These are phyloP conservation scores for Zapornia atra DNA, from an alignment of 2,113 vertebrate genomes.

Conservation along the genomic window DNA sequence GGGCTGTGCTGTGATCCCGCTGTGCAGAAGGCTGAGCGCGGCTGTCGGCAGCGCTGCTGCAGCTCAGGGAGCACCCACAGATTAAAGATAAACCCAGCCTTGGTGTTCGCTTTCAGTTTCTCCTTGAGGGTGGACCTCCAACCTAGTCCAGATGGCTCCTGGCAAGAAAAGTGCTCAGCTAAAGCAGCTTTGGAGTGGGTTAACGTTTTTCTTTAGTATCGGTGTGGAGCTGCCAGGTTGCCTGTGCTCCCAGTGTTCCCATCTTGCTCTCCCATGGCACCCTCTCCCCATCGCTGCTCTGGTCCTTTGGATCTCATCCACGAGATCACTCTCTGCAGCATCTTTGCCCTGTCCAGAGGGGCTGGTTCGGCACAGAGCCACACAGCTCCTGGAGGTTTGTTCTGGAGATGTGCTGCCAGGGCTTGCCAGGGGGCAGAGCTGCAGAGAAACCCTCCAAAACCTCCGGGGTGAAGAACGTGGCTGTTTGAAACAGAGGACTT, in stretches of 20 bases:
- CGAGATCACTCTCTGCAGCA: background rate
- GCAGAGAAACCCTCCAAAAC: background rate
- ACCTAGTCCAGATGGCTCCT: background rate
- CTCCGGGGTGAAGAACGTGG: background rate
- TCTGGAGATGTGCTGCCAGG: background rate
- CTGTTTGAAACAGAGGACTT: background rate
- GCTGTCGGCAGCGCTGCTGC: background rate
- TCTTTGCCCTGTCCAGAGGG: background rate
- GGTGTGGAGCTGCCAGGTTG: background rate
- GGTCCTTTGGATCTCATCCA: background rate
- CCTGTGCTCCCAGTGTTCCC: accelerated
- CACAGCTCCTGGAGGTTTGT: background rate
- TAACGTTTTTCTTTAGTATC: background rate
- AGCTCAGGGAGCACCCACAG: background rate
- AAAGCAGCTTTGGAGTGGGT: background rate
- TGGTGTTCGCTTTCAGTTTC: background rate
- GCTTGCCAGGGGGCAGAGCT: background rate
- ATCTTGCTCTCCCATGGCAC: background rate
- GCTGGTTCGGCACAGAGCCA: background rate
- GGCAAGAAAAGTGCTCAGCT: background rate
- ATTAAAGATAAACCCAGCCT: background rate
- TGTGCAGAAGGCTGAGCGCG: accelerated
- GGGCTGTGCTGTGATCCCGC: accelerated
- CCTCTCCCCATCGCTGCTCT: background rate
- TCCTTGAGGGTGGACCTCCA: background rate